Base-by-base conservation (phyloP, 2,797 vertebrate species). In the Salarias fasciatus region DNA sequence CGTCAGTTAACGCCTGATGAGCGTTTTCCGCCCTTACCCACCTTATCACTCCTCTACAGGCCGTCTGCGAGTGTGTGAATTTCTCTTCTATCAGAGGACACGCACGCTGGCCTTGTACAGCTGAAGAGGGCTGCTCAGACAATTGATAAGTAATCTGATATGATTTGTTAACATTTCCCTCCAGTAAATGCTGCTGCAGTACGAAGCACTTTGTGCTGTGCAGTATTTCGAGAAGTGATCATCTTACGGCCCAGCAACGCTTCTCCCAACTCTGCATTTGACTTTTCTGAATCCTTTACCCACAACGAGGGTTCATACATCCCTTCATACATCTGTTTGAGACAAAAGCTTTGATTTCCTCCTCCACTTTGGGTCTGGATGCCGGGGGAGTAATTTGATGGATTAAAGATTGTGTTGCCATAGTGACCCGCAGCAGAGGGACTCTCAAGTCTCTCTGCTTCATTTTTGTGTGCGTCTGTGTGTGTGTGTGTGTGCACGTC, bases 21-120 rank as follows among this genome's bases (percentile, higher is more conserved):
- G 38, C 53, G 6, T 65, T 64, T 68, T 54, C 47, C 44, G 53
- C 36, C 24, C 40, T 4, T 13, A 37, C 12, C 31, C 11, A 6
- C 14, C 62, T 86, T 87, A 87, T 85, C 80, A 0, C 36, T 18
- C 4, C 10, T 33, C 44, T 63, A 68, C 83, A 89, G 80, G 81
- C 57, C 29, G 47, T 8, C 0, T 36, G 44, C 40, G 49, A 66
- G 33, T 76, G 33, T 56, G 35, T 9, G 42, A 62, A 11, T 43
- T 2, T 43, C 33, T 52, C 29, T 38, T 70, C 48, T 85, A 68
- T 85, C 82, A 53, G 15, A 18, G 7, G 0, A 40, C 43, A 68
- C 76, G 63, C 33, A 47, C 0, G 14, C 6, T 35, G 14, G 33
- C 35, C 33, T 0, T 62, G 53, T 42, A 53, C 48, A 50, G 58